Conservation (phyloP, 1,140 invertebrate species). For the Drosophila ogumai region DNA sequence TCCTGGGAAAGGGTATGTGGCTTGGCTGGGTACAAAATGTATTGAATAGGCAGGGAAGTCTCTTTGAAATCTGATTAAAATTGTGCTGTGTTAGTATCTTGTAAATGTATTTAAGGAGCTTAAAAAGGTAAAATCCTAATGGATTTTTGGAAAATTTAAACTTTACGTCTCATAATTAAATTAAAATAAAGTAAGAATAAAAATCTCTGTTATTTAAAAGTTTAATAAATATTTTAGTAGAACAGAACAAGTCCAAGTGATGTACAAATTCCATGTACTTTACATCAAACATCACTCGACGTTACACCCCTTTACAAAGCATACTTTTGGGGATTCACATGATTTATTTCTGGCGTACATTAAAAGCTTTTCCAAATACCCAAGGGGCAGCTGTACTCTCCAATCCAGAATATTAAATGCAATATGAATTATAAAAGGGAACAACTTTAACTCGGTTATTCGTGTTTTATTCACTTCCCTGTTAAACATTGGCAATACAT, state of each 20-base stretch:
- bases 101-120: background rate
- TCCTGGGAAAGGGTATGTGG: background rate
- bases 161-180: too few species aligned
- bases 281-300: background rate
- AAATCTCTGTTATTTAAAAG: background rate
- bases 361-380: conserved; percentile 30
- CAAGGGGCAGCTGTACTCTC: background rate
- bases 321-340: conserved; percentile 25
- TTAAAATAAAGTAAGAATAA: background rate
- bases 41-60: background rate
- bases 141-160: background rate
- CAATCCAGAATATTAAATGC: background rate
- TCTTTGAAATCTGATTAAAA: conserved; percentile 18
- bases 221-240: background rate
- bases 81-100: background rate
- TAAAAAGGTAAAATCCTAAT: background rate
- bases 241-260: background rate
- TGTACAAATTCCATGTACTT: background rate
- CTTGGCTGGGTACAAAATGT: background rate
- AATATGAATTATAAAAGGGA: conserved; percentile 8
- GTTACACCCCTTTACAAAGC: background rate
- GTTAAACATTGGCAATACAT: conserved; percentile 15
- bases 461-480: conserved; percentile 4
- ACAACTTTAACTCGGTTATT: conserved; percentile 1
- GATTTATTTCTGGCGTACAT: background rate